These are phyloP conservation scores for Alectoris magna DNA, from an alignment of 2,797 vertebrate species.

Conservation along the genomic window DNA sequence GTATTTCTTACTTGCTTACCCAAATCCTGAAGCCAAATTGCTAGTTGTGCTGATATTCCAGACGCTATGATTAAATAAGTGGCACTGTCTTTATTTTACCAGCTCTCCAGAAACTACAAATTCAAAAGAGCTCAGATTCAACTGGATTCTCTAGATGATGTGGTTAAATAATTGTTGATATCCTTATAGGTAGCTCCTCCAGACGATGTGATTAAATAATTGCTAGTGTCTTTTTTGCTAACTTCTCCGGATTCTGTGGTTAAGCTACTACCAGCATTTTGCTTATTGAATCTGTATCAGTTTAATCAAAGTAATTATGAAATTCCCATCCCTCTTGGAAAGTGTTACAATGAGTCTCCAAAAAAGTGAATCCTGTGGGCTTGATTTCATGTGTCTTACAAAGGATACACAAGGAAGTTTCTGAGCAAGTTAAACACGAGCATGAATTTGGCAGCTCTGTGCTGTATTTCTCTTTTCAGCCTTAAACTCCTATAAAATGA, in stretches of 20 bases:
- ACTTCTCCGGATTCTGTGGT: not conserved
- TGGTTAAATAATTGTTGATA: conserved; percentile 20
- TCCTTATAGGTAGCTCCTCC: not conserved
- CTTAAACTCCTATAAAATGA: not conserved
- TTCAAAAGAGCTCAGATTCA: not conserved
- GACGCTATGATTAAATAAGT: not conserved
- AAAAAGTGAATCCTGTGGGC: not conserved
- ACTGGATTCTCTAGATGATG: not conserved
- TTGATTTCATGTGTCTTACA: not conserved
- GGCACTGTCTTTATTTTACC: not conserved
- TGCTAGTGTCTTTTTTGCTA: not conserved
- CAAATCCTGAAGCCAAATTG: not conserved
- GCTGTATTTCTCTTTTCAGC: not conserved
- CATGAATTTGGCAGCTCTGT: not conserved
- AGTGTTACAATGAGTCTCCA: not conserved
- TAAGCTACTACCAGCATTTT: not conserved
- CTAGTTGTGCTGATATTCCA: not conserved
- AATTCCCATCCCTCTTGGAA: not conserved
- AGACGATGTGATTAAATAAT: conserved; percentile 32
- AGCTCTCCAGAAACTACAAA: not conserved
- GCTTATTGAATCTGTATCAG: not conserved
- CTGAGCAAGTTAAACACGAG: not conserved
- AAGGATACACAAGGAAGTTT: not conserved
- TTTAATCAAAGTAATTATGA: not conserved
- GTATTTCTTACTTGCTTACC: not conserved